phyloP scores from a whole-genome alignment of 2,888 invertebrate species.

The Andrena bicolor region DNA sequence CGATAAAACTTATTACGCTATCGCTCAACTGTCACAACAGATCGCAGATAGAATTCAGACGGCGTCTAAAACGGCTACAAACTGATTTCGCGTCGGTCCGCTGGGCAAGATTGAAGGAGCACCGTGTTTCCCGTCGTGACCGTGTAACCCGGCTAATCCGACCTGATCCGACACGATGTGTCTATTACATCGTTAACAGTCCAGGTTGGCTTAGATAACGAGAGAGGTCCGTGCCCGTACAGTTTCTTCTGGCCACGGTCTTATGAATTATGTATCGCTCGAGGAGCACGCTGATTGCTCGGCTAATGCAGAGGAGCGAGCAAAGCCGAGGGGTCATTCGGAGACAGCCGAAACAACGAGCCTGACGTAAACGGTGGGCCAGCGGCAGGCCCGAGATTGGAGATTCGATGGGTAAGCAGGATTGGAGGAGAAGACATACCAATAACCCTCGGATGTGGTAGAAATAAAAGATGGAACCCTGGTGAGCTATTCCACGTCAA shows the following conservation, averaged over 20 bases:
- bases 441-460: constrained; percentile 12
- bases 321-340: not conserved
- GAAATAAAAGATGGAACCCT: constrained; percentile 28
- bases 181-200: constrained; percentile 60
- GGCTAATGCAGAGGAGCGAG: constrained; percentile 7
- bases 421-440: not conserved
- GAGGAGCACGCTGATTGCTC: constrained; percentile 8
- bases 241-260: constrained; percentile 37
- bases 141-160: constrained; percentile 62
- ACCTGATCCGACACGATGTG: constrained; percentile 64
- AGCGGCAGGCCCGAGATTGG: not conserved
- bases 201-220: constrained; percentile 27
- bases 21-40: constrained; percentile 79
- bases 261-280: constrained; percentile 52
- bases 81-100: constrained; percentile 61
- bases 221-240: constrained; percentile 20
- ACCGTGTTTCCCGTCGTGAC: constrained; percentile 46
- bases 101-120: constrained; percentile 50
- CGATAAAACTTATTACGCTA: constrained; percentile 75
- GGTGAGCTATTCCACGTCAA: too few relatives aligned
- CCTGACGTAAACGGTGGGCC: not conserved
- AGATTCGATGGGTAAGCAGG: not conserved
- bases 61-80: constrained; percentile 62
- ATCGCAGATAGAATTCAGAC: constrained; percentile 76
- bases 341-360: not conserved